Conservation (phyloP, 2,113 vertebrate genomes). For the Nycticorax nycticorax region DNA sequence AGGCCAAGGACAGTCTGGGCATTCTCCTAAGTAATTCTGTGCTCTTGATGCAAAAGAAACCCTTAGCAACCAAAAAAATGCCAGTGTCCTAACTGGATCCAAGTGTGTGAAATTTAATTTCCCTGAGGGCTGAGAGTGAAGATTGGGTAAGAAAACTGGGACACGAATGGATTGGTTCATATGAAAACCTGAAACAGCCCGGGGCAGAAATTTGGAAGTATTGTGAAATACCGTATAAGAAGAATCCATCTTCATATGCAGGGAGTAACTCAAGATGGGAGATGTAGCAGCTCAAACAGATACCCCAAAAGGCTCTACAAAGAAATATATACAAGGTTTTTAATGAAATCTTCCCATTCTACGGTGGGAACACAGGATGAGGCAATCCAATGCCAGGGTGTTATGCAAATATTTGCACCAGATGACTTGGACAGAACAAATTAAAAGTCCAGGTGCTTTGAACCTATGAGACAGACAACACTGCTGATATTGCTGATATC, state of each 20-base stretch:
- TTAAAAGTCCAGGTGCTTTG: constrained; percentile 17
- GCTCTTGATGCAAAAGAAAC: background rate
- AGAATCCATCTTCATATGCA: constrained; percentile 37
- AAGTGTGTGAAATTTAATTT: constrained; percentile 66
- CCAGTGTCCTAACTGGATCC: constrained; percentile 32
- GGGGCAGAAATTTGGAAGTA: constrained; percentile 45
- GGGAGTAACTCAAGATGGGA: constrained; percentile 18
- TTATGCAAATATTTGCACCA: background rate
- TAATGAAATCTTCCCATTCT: background rate
- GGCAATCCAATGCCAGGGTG: background rate
- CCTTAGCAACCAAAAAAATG: background rate
- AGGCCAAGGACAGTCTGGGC: background rate
- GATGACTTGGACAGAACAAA: background rate
- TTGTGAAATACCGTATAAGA: constrained; percentile 38
- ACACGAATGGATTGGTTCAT: constrained; percentile 59
- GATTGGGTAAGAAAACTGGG: constrained; percentile 67
- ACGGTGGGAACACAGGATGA: background rate
- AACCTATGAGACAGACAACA: background rate
- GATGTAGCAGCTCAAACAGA: background rate
- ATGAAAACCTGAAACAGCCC: constrained; percentile 59
- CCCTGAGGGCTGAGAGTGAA: constrained; percentile 48
- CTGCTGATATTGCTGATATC: constrained; percentile 40
- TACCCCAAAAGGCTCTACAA: background rate
- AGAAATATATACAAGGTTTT: background rate
- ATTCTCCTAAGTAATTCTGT: background rate